Evolutionary conservation across 2,888 invertebrate species (phyloP), one percentile per base, ranked within the genome.

Genomic region (Linnaemya tessellans): DNA sequence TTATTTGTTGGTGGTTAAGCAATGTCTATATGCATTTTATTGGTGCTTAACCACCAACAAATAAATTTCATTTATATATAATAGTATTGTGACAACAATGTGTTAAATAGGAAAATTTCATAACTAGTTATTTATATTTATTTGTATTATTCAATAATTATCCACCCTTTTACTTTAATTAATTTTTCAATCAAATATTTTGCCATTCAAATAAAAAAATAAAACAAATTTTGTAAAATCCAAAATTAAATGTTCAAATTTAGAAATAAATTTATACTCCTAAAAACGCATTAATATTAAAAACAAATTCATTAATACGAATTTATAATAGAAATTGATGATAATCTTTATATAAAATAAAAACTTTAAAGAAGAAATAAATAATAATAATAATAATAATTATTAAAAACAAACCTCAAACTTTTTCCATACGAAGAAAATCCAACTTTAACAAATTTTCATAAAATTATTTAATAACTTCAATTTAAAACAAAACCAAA

Each of bases 271-370:
- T 35, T 13, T 73, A 35, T 68, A 64, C 73, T 56, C 62, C 62
- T 75, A 18, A 62, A 51, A 73, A 68, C 22, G 22, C 64, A 75
- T 58, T 51, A 74, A 64, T 73, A 54, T 0, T 58, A 71, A 7
- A n/a, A 68, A 43, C 22, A 18, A 84, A 80, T 70, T 80, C 80
- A 70, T 70, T 84, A 70, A 80, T 30, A 85, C 85, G 85, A 85
- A 85, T 85, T 85, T 85, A 85, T 75, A 79, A 80, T 75, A 80
- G 85, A 82, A 85, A 85, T 75, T 85, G 85, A 85, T 75, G 85
- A 85, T 85, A 85, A 85, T 85, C 82, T 46, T 56, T 41, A 71
- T 65, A 80, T 73, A 71, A 73, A 60, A 70, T 15, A 25, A 18
- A 75, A 58, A 22, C 30, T 25, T 41, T 41, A 64, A 64, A 54